Evolutionary conservation across 2,797 vertebrate genomes (phyloP), one percentile per base, ranked within the genome.

Genomic region (Hydrophis major): DNA sequence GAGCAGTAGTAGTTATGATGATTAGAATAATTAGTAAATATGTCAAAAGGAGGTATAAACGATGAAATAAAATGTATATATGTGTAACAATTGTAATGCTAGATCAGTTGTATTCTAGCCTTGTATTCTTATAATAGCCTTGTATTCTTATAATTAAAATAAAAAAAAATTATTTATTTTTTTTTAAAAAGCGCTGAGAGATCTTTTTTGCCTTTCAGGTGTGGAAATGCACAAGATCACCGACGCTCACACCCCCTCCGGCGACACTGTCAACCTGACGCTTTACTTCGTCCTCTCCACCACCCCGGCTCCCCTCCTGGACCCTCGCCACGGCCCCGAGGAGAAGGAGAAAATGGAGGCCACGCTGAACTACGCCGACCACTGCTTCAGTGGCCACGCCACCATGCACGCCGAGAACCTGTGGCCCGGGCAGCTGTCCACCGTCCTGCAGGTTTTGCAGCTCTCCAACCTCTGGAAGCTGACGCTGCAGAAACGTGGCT

Each of bases 401-500:
- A 99, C 99, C 95, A 99, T 99, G 99, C 99, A 99, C 0, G 99
- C 99, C 0, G 98, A 99, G 97, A 99, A 99, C 97, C 98, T 99
- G 95, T 99, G 99, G 99, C 99, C 99, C 0, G 98, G 98, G 47
- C 97, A 92, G 25, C 97, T 99, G 89, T 97, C 97, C 95, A 98
- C 98, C 0, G 91, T 98, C 0, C 94, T 96, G 5, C 99, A 99
- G 96, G 97, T 99, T 96, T 97, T 99, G 93, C 99, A 99, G 96
- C 98, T 99, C 32, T 98, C 98, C 13, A 99, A 98, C 28, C 97
- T 99, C 86, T 99, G 99, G 99, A 99, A 98, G 18, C 97, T 99
- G 94, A 99, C 99, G 0, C 97, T 99, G 61, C 99, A 99, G 97
- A 99, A 99, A 91, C 97, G 99, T 0, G 99, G 99, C 20, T 99